These are phyloP conservation scores for Glaucopsyche alexis DNA, from an alignment of 2,888 invertebrate genomes.

Conservation along the genomic window DNA sequence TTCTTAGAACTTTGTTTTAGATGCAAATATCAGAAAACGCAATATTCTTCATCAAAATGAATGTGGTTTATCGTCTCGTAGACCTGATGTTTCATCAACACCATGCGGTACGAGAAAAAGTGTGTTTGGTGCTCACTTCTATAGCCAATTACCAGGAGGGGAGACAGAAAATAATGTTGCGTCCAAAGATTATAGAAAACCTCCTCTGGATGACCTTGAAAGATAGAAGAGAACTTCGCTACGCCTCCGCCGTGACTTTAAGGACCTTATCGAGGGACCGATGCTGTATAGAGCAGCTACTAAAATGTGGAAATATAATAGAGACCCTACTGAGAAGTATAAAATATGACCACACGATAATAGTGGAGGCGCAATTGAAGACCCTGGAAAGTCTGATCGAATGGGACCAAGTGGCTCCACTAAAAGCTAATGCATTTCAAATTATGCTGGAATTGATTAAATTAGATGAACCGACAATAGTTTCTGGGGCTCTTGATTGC, in stretches of 20 bases:
- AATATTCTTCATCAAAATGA: conserved; percentile 56
- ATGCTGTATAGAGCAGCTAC: conserved; percentile 53
- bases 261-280: conserved; percentile 54
- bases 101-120: conserved; percentile 63
- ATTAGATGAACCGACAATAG: conserved; percentile 50
- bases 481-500: conserved; percentile 60
- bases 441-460: conserved; percentile 55
- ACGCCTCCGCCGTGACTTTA: conserved; percentile 60
- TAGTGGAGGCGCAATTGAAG: conserved; percentile 59
- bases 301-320: conserved; percentile 52
- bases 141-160: conserved; percentile 59
- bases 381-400: conserved; percentile 57
- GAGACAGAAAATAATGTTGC: conserved; percentile 52
- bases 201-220: conserved; percentile 57
- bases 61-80: conserved; percentile 61
- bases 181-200: conserved; percentile 53
- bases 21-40: conserved; percentile 67
- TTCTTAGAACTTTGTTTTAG: conserved; percentile 44
- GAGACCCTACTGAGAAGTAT: conserved; percentile 62
- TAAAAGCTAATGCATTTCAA: conserved; percentile 65
- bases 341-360: conserved; percentile 61
- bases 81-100: conserved; percentile 58
- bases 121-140: conserved; percentile 57
- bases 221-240: conserved; percentile 65
- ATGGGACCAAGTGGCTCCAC: conserved; percentile 56